These are phyloP conservation scores for Toxotes lorentzi DNA, from an alignment of 2,797 vertebrate genomes.

Conservation along the genomic window DNA sequence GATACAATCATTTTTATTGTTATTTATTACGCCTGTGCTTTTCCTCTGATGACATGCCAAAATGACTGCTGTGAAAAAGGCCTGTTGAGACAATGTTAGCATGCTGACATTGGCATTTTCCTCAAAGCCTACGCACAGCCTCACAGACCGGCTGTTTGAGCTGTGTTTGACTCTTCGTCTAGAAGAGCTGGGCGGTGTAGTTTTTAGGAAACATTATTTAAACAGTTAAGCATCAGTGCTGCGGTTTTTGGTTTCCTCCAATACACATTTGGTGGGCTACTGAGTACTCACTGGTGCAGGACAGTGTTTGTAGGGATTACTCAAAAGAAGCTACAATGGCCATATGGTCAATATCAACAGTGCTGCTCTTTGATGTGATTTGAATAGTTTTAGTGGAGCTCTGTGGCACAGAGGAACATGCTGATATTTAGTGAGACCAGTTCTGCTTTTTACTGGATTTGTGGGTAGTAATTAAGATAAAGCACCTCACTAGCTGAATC, in stretches of 20 bases:
- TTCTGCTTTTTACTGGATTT: not conserved
- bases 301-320: not conserved
- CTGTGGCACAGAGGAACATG: not conserved
- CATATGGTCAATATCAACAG: not conserved
- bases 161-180: not conserved
- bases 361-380: not conserved
- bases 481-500: not conserved
- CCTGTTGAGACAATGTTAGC: too few species aligned
- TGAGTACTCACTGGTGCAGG: not conserved
- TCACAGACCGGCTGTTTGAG: too few species aligned
- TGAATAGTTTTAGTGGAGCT: not conserved
- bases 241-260: not conserved
- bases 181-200: not conserved
- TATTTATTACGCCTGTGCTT: not conserved
- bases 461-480: not conserved
- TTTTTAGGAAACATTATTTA: not conserved
- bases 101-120: too few species aligned
- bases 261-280: not conserved
- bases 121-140: too few species aligned
- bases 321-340: not conserved
- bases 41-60: not conserved
- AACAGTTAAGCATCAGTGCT: not conserved
- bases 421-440: not conserved
- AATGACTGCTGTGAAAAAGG: too few species aligned
- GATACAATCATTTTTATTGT: not conserved